Conservation (phyloP, 2,888 invertebrate genomes). For the Arrhopalites spinosus region DNA sequence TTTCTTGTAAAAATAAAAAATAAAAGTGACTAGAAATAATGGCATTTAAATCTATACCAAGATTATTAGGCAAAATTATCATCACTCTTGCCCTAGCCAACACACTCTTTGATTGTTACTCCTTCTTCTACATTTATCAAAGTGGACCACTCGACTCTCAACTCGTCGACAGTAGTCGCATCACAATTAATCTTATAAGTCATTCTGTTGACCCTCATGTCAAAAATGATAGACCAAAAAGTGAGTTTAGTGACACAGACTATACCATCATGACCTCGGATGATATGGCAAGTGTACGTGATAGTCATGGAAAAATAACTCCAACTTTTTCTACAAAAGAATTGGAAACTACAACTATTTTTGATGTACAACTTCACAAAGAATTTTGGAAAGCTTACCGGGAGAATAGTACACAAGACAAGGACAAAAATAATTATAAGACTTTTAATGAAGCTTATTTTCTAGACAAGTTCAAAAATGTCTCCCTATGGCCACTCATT, state of each 20-base stretch:
- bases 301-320: too few species aligned
- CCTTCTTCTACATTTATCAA: background rate
- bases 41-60: background rate
- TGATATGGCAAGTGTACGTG: too few species aligned
- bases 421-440: background rate
- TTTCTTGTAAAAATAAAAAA: too few species aligned
- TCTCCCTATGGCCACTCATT: background rate
- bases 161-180: background rate
- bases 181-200: background rate
- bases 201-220: background rate
- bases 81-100: background rate
- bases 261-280: too few species aligned
- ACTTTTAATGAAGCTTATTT: background rate
- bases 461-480: background rate
- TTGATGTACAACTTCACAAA: background rate
- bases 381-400: background rate
- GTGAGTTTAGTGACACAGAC: background rate
- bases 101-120: background rate
- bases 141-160: background rate
- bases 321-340: too few species aligned
- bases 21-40: too few species aligned
- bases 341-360: too few species aligned
- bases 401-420: background rate
- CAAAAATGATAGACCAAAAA: background rate
- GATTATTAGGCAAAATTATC: background rate